Percentiles rank a stretch among this genome's conserved stretches.
These are phyloP conservation scores for Tragulus kanchil DNA, from an alignment of 2,113 vertebrate genomes.

Conservation along the genomic window DNA sequence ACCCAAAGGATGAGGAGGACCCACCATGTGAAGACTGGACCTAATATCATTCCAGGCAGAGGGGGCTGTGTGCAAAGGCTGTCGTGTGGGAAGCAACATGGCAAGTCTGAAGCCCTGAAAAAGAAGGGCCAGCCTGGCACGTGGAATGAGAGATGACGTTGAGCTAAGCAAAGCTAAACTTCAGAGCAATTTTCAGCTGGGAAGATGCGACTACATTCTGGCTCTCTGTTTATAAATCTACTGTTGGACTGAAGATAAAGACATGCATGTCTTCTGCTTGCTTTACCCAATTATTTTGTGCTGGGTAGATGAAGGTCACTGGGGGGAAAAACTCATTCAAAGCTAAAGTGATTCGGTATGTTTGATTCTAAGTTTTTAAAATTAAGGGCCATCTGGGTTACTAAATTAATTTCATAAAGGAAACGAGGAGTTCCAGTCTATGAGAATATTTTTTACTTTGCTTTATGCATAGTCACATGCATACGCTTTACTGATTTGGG, in stretches of 20 bases:
- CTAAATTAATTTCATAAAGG: conserved; percentile 38
- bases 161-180: not conserved
- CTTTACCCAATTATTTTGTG: not conserved
- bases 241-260: not conserved
- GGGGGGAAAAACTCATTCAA: not conserved
- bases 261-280: not conserved
- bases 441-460: not conserved
- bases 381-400: not conserved
- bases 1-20: not conserved
- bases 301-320: not conserved
- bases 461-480: not conserved
- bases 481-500: not conserved
- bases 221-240: not conserved
- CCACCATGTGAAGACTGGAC: not conserved
- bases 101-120: not conserved
- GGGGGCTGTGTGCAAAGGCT: not conserved
- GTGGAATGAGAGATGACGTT: not conserved
- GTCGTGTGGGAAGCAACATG: not conserved
- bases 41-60: not conserved
- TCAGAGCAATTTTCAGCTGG: not conserved
- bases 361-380: not conserved
- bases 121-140: not conserved
- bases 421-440: not conserved
- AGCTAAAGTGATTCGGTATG: not conserved
- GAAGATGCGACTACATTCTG: not conserved